Evolutionary conservation across 1,140 invertebrate genomes (phyloP).

Genomic region (Mycetomoellerius zeteki): DNA sequence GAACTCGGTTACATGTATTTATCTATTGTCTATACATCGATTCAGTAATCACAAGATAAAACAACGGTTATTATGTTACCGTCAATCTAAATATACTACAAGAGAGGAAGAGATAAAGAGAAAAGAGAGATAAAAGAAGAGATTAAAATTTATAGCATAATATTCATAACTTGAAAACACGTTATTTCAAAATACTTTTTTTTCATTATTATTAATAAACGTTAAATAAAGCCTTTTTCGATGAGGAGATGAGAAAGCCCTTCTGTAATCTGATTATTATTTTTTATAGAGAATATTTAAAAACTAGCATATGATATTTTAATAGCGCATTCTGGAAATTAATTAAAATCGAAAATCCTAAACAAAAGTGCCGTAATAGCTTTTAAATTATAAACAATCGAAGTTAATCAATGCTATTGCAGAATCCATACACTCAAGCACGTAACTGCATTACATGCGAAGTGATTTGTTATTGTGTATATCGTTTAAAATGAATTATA

Average conservation of each 20-base stretch:
- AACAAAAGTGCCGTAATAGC: conserved; percentile 11
- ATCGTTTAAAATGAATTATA: not conserved
- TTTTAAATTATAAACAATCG: not conserved
- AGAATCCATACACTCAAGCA: not conserved
- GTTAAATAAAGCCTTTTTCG: not conserved
- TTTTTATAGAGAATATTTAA: not conserved
- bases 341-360: conserved; percentile 21
- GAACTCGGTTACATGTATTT: not conserved
- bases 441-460: not conserved
- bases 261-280: not conserved
- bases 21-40: conserved; percentile 7
- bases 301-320: not conserved
- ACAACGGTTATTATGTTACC: not conserved
- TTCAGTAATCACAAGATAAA: conserved; percentile 11
- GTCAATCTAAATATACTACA: conserved; percentile 11
- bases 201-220: not conserved
- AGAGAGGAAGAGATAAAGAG: not conserved
- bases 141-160: not conserved
- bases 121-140: not conserved
- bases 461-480: not conserved
- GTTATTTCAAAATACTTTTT: not conserved
- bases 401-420: not conserved
- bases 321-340: not conserved
- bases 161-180: not conserved
- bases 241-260: not conserved